Percentiles rank a stretch among this genome's conserved stretches.
These are phyloP conservation scores for Dicyrtomina minuta DNA, from an alignment of 2,888 invertebrate species.

Conservation along the genomic window DNA sequence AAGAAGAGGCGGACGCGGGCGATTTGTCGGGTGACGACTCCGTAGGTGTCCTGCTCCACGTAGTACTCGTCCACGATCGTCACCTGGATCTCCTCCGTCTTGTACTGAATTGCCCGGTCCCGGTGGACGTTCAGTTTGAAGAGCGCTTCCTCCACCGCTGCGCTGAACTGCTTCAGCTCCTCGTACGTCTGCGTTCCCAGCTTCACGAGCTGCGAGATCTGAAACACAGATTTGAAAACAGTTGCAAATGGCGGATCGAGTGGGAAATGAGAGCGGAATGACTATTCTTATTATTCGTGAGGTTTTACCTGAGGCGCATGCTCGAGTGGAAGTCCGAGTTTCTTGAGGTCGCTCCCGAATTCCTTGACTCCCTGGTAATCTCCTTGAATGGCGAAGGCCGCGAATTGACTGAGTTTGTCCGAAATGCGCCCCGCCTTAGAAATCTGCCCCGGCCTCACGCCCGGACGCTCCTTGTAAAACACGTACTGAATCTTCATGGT, in stretches of 20 bases:
- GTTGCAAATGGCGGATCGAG: neutral
- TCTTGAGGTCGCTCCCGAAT: conserved; percentile 87
- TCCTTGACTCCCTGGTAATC: conserved; percentile 92
- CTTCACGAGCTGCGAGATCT: conserved; percentile 93
- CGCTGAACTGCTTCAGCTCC: conserved; percentile 88
- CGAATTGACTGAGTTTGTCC: conserved; percentile 87
- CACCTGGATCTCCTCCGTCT: conserved; percentile 94
- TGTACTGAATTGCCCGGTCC: conserved; percentile 85
- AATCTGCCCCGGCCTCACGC: conserved; percentile 90
- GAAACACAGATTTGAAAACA: neutral
- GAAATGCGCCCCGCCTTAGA: conserved; percentile 90
- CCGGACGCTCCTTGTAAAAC: conserved; percentile 96
- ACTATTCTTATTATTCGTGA: neutral
- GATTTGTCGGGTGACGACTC: conserved; percentile 82
- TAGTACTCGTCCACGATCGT: conserved; percentile 89
- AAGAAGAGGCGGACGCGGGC: conserved; percentile 94
- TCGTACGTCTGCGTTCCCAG: conserved; percentile 86
- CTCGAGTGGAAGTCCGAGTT: conserved; percentile 91
- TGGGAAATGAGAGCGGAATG: neutral
- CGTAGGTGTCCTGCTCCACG: conserved; percentile 83
- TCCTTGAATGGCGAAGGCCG: conserved; percentile 88
- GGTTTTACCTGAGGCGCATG: conserved; percentile 83
- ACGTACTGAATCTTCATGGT: conserved; percentile 96
- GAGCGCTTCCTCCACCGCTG: conserved; percentile 87
- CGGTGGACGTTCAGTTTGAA: conserved; percentile 81